These are phyloP conservation scores for Drosophila obscura DNA, from an alignment of 1,140 invertebrate genomes.

Conservation along the genomic window DNA sequence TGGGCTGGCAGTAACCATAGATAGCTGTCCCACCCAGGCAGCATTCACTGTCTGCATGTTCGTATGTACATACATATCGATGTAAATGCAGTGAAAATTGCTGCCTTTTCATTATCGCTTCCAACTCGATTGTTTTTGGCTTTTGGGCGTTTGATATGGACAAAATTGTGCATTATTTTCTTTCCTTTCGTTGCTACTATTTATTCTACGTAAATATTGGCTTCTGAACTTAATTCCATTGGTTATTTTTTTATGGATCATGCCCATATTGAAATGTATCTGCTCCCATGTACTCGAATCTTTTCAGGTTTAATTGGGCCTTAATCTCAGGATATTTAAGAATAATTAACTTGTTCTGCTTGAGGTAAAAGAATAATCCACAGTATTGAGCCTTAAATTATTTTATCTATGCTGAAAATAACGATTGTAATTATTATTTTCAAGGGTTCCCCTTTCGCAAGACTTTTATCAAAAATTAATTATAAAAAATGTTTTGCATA, in stretches of 20 bases:
- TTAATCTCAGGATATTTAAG: no score
- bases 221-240: conserved; percentile 10
- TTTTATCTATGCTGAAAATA: no score
- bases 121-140: conserved; percentile 34
- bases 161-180: neutral
- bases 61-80: conserved; percentile 26
- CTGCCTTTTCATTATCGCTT: conserved; percentile 48
- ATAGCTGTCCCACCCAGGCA: neutral
- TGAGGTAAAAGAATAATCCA: no score
- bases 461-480: no score
- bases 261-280: neutral
- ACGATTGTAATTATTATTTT: no score
- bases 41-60: conserved; percentile 21
- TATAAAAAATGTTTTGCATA: no score
- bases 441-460: no score
- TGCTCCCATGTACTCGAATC: no score
- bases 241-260: neutral
- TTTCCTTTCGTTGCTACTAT: neutral
- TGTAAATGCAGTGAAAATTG: conserved; percentile 14
- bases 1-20: no score
- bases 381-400: no score
- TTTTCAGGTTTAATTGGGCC: no score
- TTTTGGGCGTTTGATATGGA: conserved; percentile 12
- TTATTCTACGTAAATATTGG: conserved; percentile 1
- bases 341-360: no score